Base-by-base conservation (phyloP, 2,797 vertebrate species). In the Rhinophrynus dorsalis region DNA sequence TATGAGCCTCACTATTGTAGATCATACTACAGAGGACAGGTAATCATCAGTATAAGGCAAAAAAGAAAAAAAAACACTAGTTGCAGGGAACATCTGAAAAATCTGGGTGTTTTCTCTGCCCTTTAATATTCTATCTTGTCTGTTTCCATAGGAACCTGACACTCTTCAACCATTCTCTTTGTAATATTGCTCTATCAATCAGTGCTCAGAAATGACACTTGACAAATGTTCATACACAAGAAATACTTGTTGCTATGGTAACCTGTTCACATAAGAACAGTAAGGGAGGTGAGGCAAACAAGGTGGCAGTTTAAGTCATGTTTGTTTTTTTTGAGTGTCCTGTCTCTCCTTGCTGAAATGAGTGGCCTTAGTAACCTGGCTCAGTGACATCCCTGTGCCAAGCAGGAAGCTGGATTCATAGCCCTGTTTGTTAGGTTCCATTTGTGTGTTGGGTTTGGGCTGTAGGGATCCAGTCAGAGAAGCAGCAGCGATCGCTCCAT, bases 401-500 rank as follows among this genome's bases (percentile, higher is more conserved):
- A 52, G 24, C 68, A 58, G 60, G 45, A 47, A 72, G 47, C 69
- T 73, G 62, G 70, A 73, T 60, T 52, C 3, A 27, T 35, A 52
- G 32, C 55, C 70, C 55, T 65, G 45, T 58, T 5, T 40, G 11
- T 51, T 42, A 73, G 61, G 69, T 26, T 59, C 55, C 21, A 60
- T 30, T 44, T 27, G 23, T 44, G 54, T 51, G 45, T 45, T 20
- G 35, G 52, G 32, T 21, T 60, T 26, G 55, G 69, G 69, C 37
- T 73, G 35, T 65, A 56, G 33, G 29, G 32, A 60, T 73, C 70
- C 62, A 66, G 62, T 52, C 37, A 54, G 62, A 73, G 55, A 60
- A 67, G 70, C 55, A 73, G 70, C 62, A 67, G 70, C 55, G 27
- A 73, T 66, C 48, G 37, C 70, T 66, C 54, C 55, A 67, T 67